These are phyloP conservation scores for Mycteria americana DNA, from an alignment of 2,797 vertebrate species.

Conservation along the genomic window DNA sequence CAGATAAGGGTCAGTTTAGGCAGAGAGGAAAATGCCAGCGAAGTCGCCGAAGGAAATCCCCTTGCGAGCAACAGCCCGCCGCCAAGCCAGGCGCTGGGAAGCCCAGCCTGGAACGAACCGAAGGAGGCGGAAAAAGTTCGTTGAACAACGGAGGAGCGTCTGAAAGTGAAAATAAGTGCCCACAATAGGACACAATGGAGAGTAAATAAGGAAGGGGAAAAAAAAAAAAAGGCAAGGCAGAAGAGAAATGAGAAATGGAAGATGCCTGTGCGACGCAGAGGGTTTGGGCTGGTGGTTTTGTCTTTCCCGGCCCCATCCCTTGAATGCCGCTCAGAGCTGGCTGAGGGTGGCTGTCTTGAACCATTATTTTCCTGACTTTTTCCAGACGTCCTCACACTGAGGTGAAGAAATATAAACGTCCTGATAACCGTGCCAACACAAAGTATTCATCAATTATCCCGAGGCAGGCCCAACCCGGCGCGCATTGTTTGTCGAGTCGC, in stretches of 20 bases:
- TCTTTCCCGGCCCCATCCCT: background rate
- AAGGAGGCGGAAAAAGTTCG: background rate
- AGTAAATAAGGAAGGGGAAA: background rate
- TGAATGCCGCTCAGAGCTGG: background rate
- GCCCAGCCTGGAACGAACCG: background rate
- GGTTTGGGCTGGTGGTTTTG: background rate
- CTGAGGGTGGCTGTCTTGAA: background rate
- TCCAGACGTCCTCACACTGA: background rate
- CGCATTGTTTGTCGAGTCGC: fast-evolving
- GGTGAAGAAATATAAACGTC: background rate
- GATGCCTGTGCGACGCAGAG: fast-evolving
- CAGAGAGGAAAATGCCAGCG: background rate
- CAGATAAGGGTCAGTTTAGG: fast-evolving
- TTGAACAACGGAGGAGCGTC: fast-evolving
- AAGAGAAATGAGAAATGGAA: background rate
- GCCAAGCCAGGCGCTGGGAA: fast-evolving
- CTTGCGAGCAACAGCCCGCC: background rate
- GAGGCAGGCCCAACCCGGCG: fast-evolving
- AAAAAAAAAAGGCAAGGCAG: too few species aligned
- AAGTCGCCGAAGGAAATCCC: background rate
- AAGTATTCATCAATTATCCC: background rate
- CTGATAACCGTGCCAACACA: background rate
- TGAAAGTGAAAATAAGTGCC: background rate
- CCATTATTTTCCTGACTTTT: background rate
- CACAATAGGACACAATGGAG: background rate